Conservation (phyloP, 2,888 invertebrate species). For the Perizoma affinitatum region DNA sequence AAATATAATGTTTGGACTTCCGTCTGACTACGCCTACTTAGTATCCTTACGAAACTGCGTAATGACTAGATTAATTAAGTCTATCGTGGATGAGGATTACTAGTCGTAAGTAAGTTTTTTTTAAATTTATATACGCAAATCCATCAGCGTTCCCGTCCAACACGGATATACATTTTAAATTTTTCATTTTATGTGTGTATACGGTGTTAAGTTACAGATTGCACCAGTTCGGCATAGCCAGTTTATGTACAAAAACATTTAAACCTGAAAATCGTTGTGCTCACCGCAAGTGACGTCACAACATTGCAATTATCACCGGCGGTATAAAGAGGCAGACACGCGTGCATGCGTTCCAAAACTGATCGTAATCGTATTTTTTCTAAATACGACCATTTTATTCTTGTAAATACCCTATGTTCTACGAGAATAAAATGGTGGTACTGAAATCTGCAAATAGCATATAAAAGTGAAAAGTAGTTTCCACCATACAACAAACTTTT, state of each 20-base stretch:
- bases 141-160: not conserved
- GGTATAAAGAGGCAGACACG: conserved; percentile 76
- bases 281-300: conserved; percentile 59
- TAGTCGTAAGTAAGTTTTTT: conserved; percentile 8
- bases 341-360: conserved; percentile 58
- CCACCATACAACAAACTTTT: too few relatives aligned
- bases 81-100: too few relatives aligned
- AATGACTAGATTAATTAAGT: too few relatives aligned
- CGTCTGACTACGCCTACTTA: too few relatives aligned
- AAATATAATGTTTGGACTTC: too few relatives aligned
- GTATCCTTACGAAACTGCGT: too few relatives aligned
- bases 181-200: conserved; percentile 15
- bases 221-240: conserved; percentile 51
- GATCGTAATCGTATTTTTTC: conserved; percentile 37
- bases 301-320: conserved; percentile 68
- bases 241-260: conserved; percentile 57
- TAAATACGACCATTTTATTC: not conserved
- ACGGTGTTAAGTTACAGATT: conserved; percentile 36
- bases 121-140: conserved; percentile 21
- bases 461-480: too few relatives aligned
- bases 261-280: conserved; percentile 55
- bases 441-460: too few relatives aligned
- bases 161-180: too few relatives aligned
- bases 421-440: too few relatives aligned
- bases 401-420: too few relatives aligned